These are phyloP conservation scores for Gallinago solitaria DNA, from an alignment of 2,797 vertebrate genomes.

Conservation along the genomic window DNA sequence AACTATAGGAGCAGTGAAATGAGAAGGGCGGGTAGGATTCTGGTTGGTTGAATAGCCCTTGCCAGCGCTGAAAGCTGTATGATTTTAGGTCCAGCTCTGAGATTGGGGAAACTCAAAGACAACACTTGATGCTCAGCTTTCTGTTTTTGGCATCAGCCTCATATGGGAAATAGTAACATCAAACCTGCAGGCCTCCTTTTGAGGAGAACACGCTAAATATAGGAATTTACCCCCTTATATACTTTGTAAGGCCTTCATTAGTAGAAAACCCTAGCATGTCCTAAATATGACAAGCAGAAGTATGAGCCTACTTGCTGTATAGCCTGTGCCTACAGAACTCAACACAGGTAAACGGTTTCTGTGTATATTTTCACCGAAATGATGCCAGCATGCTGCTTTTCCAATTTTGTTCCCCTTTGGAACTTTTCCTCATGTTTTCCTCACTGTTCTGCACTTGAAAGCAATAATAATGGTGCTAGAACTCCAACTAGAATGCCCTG, in stretches of 20 bases:
- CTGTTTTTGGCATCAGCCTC: neutral
- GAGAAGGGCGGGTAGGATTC: neutral
- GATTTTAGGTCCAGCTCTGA: neutral
- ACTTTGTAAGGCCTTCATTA: neutral
- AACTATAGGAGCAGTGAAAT: neutral
- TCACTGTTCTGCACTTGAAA: neutral
- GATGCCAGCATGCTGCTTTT: neutral
- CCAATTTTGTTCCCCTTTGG: neutral
- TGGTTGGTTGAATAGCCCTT: neutral
- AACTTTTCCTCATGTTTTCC: neutral
- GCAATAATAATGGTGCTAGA: neutral
- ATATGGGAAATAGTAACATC: neutral
- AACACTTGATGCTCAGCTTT: neutral
- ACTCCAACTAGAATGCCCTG: neutral
- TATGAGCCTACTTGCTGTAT: neutral
- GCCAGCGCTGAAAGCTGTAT: neutral
- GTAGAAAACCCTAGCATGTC: neutral
- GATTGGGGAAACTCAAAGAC: neutral
- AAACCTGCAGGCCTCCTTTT: neutral
- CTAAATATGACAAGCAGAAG: neutral
- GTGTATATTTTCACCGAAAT: neutral
- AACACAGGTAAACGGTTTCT: neutral
- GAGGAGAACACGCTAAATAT: neutral
- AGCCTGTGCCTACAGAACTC: neutral
- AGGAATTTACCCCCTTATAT: neutral